Conservation (phyloP, 1,140 invertebrate species). For the Telenomus remus region DNA sequence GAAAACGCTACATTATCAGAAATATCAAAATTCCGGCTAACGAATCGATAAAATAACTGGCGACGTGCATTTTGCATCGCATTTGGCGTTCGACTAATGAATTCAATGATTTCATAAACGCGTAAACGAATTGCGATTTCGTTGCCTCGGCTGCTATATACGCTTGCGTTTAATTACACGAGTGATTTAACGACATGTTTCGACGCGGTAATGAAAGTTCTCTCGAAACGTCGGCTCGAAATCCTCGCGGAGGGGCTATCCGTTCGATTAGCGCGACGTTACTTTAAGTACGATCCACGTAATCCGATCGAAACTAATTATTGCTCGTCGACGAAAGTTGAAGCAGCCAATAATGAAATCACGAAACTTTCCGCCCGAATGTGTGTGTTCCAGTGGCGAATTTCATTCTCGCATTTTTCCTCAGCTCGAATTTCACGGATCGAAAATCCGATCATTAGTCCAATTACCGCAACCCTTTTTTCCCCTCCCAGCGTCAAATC, state of each 20-base stretch:
- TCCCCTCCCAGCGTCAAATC: too few relatives aligned
- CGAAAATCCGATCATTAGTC: too few relatives aligned
- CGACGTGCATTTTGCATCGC: too few relatives aligned
- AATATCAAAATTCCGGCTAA: too few relatives aligned
- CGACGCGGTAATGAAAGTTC: conserved; percentile 48
- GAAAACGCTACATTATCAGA: too few relatives aligned
- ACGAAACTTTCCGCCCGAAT: conserved; percentile 17
- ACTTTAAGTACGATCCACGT: conserved; percentile 48
- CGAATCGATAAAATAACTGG: too few relatives aligned
- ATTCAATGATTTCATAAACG: too few relatives aligned
- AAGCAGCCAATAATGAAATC: conserved; percentile 52
- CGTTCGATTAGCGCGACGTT: conserved; percentile 48
- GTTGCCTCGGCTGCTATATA: conserved; percentile 9
- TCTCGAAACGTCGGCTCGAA: conserved; percentile 19
- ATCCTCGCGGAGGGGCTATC: conserved; percentile 36
- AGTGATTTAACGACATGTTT: conserved; percentile 47
- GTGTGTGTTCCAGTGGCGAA: conserved; percentile 13
- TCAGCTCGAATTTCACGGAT: conserved; percentile 2
- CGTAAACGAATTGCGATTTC: conserved; percentile 1
- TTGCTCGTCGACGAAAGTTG: conserved; percentile 30
- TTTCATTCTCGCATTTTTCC: conserved; percentile 23
- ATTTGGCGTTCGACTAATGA: too few relatives aligned
- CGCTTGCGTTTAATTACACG: conserved; percentile 46
- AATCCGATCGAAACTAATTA: conserved; percentile 56
- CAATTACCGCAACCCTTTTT: too few relatives aligned